Conservation (phyloP, 2,888 invertebrate genomes). For the Agrochola circellaris region DNA sequence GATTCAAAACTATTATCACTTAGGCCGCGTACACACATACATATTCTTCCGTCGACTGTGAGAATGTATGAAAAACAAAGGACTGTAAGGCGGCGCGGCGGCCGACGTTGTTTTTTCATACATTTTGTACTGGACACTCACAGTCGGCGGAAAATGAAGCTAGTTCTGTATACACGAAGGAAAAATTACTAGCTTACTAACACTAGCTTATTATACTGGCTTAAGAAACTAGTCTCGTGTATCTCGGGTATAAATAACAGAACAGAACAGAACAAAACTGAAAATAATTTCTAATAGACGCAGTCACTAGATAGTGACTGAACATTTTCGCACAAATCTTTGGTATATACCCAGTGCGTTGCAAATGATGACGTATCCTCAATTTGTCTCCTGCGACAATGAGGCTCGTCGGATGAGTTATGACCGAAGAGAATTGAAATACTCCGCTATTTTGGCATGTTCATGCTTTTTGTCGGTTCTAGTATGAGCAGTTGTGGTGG, state of each 20-base stretch:
- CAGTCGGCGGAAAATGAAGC: background rate
- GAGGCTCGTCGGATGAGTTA: constrained; percentile 53
- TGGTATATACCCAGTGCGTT: constrained; percentile 14
- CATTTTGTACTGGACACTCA: background rate
- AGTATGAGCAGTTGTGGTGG: background rate
- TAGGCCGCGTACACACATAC: background rate
- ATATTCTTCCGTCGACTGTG: background rate
- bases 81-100: background rate
- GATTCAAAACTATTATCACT: background rate
- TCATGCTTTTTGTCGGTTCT: constrained; percentile 10
- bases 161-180: background rate
- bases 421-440: constrained; percentile 53
- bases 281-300: constrained; percentile 23
- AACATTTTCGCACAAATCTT: constrained; percentile 50
- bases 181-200: background rate
- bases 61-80: constrained; percentile 3
- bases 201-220: background rate
- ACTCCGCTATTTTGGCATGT: constrained; percentile 22
- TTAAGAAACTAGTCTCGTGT: background rate
- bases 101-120: background rate
- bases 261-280: background rate
- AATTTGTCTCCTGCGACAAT: constrained; percentile 62
- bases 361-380: constrained; percentile 55
- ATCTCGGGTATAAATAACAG: background rate
- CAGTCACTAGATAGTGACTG: constrained; percentile 9